A percentile compares a stretch with the other conserved stretches of the same genome.
Evolutionary conservation across 1,140 invertebrate genomes (phyloP).

Genomic region (Coboldia fuscipes): DNA sequence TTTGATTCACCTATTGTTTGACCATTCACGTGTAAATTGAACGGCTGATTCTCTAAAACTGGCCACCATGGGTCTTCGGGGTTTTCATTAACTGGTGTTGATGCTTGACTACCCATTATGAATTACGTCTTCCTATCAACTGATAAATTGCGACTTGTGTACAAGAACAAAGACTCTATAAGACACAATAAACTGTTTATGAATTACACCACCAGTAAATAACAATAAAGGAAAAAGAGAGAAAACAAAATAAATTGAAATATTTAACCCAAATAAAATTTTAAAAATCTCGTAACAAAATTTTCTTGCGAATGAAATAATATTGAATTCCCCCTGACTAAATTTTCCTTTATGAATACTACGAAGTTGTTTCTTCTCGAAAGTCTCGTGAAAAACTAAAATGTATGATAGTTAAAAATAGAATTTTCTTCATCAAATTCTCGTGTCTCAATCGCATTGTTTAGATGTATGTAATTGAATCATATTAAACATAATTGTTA

Average conservation of each 20-base stretch:
- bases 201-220: neutral
- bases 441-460: too few relatives aligned
- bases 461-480: too few relatives aligned
- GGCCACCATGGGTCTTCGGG: conserved; percentile 16
- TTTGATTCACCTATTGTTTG: neutral
- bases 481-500: too few relatives aligned
- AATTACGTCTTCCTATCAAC: neutral
- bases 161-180: neutral
- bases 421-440: too few relatives aligned
- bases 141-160: neutral
- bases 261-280: too few relatives aligned
- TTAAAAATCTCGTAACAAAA: too few relatives aligned
- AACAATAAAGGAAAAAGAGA: neutral
- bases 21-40: conserved; percentile 10
- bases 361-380: too few relatives aligned
- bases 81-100: neutral
- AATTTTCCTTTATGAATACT: too few relatives aligned
- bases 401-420: too few relatives aligned
- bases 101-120: neutral
- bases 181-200: neutral
- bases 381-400: too few relatives aligned
- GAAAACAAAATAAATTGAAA: neutral
- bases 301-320: too few relatives aligned
- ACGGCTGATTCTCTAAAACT: conserved; percentile 16
- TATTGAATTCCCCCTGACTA: too few relatives aligned